Percentiles rank a stretch among this genome's conserved stretches.
Conservation (phyloP, 2,888 invertebrate species). For the Spatulosminthurus flaviceps region DNA sequence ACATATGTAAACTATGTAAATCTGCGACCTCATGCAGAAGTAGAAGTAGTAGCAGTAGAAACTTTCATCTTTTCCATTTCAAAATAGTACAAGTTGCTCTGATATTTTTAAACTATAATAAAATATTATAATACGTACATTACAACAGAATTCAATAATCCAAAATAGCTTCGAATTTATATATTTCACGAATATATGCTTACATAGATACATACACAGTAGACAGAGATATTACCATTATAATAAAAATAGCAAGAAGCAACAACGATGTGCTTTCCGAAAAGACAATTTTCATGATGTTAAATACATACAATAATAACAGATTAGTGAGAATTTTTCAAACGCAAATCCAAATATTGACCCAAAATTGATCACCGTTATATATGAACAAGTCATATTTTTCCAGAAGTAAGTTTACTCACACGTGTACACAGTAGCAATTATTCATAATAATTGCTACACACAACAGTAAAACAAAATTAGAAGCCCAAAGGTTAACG, state of each 20-base stretch:
- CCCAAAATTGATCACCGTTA: too few species aligned
- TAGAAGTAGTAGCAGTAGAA: background rate
- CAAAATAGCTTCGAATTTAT: background rate
- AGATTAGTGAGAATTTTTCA: background rate
- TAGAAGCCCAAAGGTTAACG: too few species aligned
- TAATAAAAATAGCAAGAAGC: constrained; percentile 10
- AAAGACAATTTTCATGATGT: background rate
- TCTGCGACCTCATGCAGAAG: background rate
- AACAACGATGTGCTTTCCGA: background rate
- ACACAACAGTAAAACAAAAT: too few species aligned
- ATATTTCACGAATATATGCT: background rate
- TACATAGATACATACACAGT: background rate
- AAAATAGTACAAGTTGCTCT: constrained; percentile 41
- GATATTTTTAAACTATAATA: constrained; percentile 12
- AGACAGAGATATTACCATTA: background rate
- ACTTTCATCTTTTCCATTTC: constrained; percentile 33
- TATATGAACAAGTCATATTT: too few species aligned
- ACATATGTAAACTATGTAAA: background rate
- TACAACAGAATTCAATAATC: constrained; percentile 22
- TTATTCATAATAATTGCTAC: too few species aligned
- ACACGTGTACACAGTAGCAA: too few species aligned
- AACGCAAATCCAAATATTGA: too few species aligned
- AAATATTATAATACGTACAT: constrained; percentile 12
- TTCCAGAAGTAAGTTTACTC: too few species aligned
- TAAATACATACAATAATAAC: background rate